These are phyloP conservation scores for Brachionus rotundiformis DNA, from an alignment of 1,140 invertebrate genomes.

Conservation along the genomic window DNA sequence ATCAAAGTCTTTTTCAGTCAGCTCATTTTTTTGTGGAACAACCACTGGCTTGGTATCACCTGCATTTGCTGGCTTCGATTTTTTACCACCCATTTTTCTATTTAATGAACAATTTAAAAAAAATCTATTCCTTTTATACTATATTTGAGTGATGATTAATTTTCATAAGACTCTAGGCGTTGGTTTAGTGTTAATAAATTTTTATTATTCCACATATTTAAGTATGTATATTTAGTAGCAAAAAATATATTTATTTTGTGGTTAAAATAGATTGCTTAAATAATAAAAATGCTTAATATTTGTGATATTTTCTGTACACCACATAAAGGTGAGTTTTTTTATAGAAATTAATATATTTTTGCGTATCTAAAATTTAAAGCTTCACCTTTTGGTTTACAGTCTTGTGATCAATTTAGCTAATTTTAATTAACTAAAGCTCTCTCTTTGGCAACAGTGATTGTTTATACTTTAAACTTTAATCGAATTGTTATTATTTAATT, in stretches of 20 bases:
- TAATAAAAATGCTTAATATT: background rate
- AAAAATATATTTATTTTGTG: background rate
- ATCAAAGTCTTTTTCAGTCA: background rate
- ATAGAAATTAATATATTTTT: background rate
- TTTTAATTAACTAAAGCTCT: background rate
- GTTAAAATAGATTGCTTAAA: background rate
- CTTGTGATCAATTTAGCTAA: background rate
- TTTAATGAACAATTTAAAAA: background rate
- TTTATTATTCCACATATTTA: background rate
- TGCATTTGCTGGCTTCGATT: conserved; percentile 37
- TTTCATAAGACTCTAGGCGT: background rate
- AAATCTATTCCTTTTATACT: background rate
- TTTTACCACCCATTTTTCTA: conserved; percentile 30
- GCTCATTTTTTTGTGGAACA: background rate
- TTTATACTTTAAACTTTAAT: too few relatives aligned
- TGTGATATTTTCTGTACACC: background rate
- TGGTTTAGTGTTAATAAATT: background rate
- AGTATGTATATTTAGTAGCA: background rate
- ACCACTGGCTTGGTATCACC: conserved; percentile 21
- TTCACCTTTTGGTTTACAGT: background rate
- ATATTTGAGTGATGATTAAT: background rate
- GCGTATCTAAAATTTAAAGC: background rate
- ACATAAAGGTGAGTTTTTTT: background rate
- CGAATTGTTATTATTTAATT: too few relatives aligned
- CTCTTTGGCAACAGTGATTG: background rate